These are phyloP conservation scores for Cynopterus brachyotis DNA, from an alignment of 2,113 vertebrate genomes.

Conservation along the genomic window DNA sequence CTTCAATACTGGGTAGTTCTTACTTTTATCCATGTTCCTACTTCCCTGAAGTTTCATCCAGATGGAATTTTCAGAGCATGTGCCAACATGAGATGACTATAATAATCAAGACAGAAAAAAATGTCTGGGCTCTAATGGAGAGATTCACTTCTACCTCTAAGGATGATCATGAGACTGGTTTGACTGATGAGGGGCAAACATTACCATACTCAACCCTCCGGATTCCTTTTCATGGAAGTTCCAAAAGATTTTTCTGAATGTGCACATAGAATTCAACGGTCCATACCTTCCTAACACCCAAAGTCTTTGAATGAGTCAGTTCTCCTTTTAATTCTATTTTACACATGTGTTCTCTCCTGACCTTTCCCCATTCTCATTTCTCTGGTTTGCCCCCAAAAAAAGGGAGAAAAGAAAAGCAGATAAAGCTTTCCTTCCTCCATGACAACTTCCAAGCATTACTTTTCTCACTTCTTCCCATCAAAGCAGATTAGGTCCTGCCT, in stretches of 20 bases:
- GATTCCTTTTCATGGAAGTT: background rate
- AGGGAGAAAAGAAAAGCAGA: background rate
- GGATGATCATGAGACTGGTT: background rate
- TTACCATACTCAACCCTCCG: background rate
- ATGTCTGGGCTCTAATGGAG: background rate
- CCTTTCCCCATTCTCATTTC: background rate
- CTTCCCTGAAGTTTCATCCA: conserved; percentile 38
- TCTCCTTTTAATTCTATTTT: background rate
- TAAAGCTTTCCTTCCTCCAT: background rate
- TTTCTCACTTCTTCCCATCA: background rate
- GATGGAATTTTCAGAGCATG: conserved; percentile 38
- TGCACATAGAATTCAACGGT: background rate
- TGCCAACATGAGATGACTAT: conserved; percentile 43
- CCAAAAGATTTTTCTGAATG: conserved; percentile 11
- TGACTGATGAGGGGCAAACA: background rate
- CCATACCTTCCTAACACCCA: background rate
- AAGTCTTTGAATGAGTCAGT: background rate
- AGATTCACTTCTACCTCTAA: background rate
- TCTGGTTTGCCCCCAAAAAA: background rate
- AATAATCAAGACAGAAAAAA: conserved; percentile 43
- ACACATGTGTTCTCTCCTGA: background rate
- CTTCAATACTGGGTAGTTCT: background rate
- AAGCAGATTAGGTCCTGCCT: background rate
- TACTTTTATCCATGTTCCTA: conserved; percentile 46
- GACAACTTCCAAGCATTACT: background rate